Conservation (phyloP, 2,113 vertebrate species). For the Sapayoa aenigma region DNA sequence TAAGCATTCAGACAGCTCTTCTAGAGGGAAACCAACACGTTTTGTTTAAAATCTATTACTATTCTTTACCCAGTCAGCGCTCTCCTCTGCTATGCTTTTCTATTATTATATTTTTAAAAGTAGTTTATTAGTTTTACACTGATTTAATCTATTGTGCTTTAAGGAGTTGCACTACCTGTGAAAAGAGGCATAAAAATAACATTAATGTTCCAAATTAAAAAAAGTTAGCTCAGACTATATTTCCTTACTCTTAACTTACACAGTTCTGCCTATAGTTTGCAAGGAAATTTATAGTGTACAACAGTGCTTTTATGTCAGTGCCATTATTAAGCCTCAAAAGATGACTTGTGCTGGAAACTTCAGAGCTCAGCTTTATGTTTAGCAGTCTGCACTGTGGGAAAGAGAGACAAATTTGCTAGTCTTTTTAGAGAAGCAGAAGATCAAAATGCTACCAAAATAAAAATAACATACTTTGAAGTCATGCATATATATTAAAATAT, state of each 20-base stretch:
- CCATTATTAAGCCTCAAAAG: background rate
- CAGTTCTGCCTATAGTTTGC: background rate
- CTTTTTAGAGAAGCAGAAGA: background rate
- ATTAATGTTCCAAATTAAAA: background rate
- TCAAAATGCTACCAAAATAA: background rate
- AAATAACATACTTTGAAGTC: background rate
- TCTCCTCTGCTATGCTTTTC: background rate
- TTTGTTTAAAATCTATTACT: background rate
- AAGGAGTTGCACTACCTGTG: background rate
- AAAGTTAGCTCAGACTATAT: background rate
- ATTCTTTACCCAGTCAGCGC: background rate
- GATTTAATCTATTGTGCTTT: background rate
- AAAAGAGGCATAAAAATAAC: background rate
- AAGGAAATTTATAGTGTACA: background rate
- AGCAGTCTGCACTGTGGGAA: background rate
- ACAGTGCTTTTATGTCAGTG: background rate
- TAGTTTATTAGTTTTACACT: background rate
- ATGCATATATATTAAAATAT: background rate
- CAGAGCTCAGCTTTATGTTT: background rate
- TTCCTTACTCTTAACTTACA: background rate
- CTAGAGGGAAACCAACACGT: background rate
- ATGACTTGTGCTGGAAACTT: background rate
- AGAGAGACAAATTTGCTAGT: background rate
- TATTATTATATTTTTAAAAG: background rate
- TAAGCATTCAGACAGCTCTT: background rate